A percentile compares a stretch with the other conserved stretches of the same genome.
Conservation (phyloP, 1,140 invertebrate species). For the Drosophila dunni region DNA sequence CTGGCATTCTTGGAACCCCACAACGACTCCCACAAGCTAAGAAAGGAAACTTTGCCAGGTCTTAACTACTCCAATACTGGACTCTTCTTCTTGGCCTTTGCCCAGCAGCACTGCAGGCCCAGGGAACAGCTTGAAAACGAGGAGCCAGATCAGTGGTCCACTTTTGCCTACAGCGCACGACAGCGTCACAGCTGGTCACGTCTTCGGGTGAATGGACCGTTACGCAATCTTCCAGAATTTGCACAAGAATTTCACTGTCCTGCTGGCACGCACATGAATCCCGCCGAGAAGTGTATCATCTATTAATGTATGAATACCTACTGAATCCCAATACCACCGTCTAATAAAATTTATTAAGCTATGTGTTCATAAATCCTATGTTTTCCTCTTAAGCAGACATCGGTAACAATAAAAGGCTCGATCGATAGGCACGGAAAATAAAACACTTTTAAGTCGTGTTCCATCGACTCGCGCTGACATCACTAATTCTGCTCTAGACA, state of each 20-base stretch:
- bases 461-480: not conserved
- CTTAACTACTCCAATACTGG: slow-evolving; percentile 85
- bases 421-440: no score
- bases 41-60: slow-evolving; percentile 68
- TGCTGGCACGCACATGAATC: slow-evolving; percentile 73
- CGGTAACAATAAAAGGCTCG: no score
- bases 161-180: slow-evolving; percentile 45
- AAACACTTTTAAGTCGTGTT: no score
- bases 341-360: not conserved
- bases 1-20: slow-evolving; percentile 64
- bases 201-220: slow-evolving; percentile 62
- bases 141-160: slow-evolving; percentile 64
- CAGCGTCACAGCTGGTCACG: slow-evolving; percentile 62
- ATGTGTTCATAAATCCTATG: not conserved
- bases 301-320: slow-evolving; percentile 43
- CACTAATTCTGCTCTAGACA: slow-evolving; percentile 5
- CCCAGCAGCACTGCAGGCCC: slow-evolving; percentile 85
- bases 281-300: slow-evolving; percentile 66
- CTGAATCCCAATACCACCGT: no score
- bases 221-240: slow-evolving; percentile 68
- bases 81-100: slow-evolving; percentile 90
- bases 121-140: not conserved
- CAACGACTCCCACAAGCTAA: slow-evolving; percentile 59
- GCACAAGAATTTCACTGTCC: slow-evolving; percentile 67
- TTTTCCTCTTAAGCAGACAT: no score